Base-by-base conservation (phyloP, 2,797 vertebrate genomes). In the Acanthiza pusilla region DNA sequence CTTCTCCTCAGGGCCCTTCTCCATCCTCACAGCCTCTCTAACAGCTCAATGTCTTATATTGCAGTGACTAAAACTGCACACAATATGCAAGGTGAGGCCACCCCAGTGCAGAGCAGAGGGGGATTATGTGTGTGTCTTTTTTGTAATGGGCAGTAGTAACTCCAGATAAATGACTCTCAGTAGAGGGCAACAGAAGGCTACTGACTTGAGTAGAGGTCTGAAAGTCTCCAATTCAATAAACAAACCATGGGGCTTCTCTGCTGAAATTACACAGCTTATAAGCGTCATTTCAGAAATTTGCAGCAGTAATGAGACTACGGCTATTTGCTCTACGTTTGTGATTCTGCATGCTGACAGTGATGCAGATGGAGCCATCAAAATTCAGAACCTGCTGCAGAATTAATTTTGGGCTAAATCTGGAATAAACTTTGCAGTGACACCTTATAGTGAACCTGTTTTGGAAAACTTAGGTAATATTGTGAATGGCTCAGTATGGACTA, bases 341-440 rank as follows among this genome's bases (percentile, higher is more conserved):
- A 94, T 97, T 72, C 79, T 96, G 50, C 67, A 66, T 7, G 66
- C 96, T n/a, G 90, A 94, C 23, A 63, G 45, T 18, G 93, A 97
- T 82, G 77, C 50, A 26, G 42, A 65, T 3, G 92, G 96, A 90
- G 91, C 93, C 36, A 83, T 94, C 15, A 68, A 96, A 51, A 86
- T 97, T 61, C 96, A 94, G 85, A 83, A 94, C 13, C 34, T 97
- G 53, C 73, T 97, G 25, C 89, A 97, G 58, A 95, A 94, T 36
- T 78, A 93, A 51, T 97, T 96, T 55, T 93, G 87, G 73, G 76
- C 97, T 89, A 97, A 82, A 93, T 96, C 94, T 18, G 92, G 96
- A 21, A 96, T 95, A 8, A 94, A 96, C 70, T 98, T 97, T 82
- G 94, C 92, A 7, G 95, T 84, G 58, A 94, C 97, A 95, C 88